A percentile compares a stretch with the other conserved stretches of the same genome.
Evolutionary conservation across 64 coral and sea anemone species (phyloP).

Genomic region (Anthopleura sola): DNA sequence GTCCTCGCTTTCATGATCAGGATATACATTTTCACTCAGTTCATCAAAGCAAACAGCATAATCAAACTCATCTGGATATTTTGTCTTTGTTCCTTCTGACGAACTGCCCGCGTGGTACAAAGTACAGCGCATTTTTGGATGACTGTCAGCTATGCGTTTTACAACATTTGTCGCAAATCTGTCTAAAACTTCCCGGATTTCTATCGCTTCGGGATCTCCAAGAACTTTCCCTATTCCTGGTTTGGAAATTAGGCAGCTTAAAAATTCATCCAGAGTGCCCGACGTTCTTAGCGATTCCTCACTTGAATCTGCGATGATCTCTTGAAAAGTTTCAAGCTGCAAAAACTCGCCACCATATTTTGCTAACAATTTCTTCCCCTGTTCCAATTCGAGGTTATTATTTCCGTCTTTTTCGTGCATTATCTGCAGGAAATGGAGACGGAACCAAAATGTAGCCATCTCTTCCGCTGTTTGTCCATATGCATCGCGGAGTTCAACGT

Average conservation of each 20-base stretch:
- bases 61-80: conserved; percentile 61
- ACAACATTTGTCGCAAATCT: conserved; percentile 26
- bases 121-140: conserved; percentile 49
- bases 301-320: conserved; percentile 24
- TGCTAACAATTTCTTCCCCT: conserved; percentile 18
- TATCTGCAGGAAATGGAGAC: conserved; percentile 18
- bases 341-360: conserved; percentile 28
- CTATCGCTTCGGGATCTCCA: conserved; percentile 38
- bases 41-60: conserved; percentile 45
- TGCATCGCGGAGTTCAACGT: neutral
- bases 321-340: conserved; percentile 31
- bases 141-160: conserved; percentile 11
- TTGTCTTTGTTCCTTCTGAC: conserved; percentile 49
- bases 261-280: conserved; percentile 29
- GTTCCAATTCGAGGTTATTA: conserved; percentile 5
- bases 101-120: conserved; percentile 42
- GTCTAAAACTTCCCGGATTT: conserved; percentile 28
- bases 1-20: conserved; percentile 34
- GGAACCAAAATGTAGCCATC: conserved; percentile 24
- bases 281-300: conserved; percentile 14
- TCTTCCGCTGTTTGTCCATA: conserved; percentile 9
- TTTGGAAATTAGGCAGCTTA: conserved; percentile 13
- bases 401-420: neutral
- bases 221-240: conserved; percentile 27
- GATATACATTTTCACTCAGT: conserved; percentile 39